A percentile compares a stretch with the other conserved stretches of the same genome.
phyloP scores from a whole-genome alignment of 2,888 invertebrate genomes.

The Caenorhabditis macrosperma region DNA sequence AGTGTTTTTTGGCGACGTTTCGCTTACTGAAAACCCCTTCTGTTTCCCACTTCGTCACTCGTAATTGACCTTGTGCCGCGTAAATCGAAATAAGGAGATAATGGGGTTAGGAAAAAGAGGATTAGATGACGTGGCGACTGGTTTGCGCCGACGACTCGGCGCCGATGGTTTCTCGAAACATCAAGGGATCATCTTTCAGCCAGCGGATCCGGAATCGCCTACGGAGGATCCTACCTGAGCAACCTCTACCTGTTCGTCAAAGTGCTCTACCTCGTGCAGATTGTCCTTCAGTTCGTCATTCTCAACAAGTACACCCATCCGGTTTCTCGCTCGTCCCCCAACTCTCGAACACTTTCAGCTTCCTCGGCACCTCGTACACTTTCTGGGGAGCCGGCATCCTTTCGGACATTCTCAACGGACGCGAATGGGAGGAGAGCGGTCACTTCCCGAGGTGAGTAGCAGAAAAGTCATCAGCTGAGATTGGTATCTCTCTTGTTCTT shows the following conservation, averaged over 20 bases:
- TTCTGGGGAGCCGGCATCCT: slow-evolving; percentile 80
- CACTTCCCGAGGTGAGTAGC: slow-evolving; percentile 78
- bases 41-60: slow-evolving; percentile 22
- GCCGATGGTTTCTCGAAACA: slow-evolving; percentile 2
- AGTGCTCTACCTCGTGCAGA: slow-evolving; percentile 78
- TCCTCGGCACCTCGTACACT: slow-evolving; percentile 80
- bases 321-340: not conserved
- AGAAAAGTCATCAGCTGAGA: slow-evolving; percentile 18
- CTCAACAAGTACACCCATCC: slow-evolving; percentile 73
- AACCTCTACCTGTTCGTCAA: slow-evolving; percentile 79
- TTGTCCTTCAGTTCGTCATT: slow-evolving; percentile 80
- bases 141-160: slow-evolving; percentile 12
- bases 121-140: slow-evolving; percentile 27
- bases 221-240: slow-evolving; percentile 79
- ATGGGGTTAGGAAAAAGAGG: slow-evolving; percentile 47
- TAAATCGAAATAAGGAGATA: slow-evolving; percentile 41
- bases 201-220: slow-evolving; percentile 63
- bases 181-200: slow-evolving; percentile 50
- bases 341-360: slow-evolving; percentile 62
- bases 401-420: slow-evolving; percentile 76
- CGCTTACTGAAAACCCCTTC: no score
- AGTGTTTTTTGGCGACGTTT: not conserved
- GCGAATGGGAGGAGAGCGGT: slow-evolving; percentile 80
- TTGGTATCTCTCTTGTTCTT: slow-evolving; percentile 22
- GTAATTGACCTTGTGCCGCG: slow-evolving; percentile 45